A percentile compares a stretch with the other conserved stretches of the same genome.
phyloP scores from a whole-genome alignment of 2,113 vertebrate species.

The Charadrius vociferus region DNA sequence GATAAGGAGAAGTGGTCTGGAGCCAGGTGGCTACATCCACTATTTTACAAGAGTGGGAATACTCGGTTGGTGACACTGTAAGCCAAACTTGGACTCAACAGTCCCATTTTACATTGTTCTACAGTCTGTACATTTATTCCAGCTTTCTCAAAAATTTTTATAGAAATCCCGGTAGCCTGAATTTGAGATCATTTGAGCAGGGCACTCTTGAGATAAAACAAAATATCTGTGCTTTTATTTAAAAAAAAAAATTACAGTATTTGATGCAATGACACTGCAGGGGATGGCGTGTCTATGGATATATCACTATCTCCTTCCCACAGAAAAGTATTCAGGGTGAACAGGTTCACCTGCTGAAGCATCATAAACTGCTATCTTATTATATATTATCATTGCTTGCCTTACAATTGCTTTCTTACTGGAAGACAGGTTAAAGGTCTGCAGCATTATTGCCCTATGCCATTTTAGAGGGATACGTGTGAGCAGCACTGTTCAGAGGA shows the following conservation, averaged over 20 bases:
- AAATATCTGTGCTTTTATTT: not conserved
- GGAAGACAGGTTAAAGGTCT: conserved; percentile 24
- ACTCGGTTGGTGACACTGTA: not conserved
- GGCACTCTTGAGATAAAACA: not conserved
- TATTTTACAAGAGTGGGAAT: not conserved
- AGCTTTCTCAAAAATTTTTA: not conserved
- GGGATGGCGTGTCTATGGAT: not conserved
- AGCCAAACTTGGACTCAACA: not conserved
- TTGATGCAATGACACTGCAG: not conserved
- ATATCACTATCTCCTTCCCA: not conserved
- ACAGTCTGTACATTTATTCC: not conserved
- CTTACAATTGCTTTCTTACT: not conserved
- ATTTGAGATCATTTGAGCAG: not conserved
- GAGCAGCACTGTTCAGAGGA: not conserved
- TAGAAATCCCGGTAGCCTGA: not conserved
- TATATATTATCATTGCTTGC: not conserved
- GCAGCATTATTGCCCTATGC: not conserved
- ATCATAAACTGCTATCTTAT: not conserved
- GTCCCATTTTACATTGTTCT: not conserved
- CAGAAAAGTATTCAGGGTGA: not conserved
- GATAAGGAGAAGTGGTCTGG: not conserved
- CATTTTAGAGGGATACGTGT: not conserved
- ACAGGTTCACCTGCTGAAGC: not conserved
- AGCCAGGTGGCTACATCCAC: not conserved
- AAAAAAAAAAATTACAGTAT: not conserved